Base-by-base conservation (phyloP, 2,888 invertebrate species). In the Flexamia atlantica region DNA sequence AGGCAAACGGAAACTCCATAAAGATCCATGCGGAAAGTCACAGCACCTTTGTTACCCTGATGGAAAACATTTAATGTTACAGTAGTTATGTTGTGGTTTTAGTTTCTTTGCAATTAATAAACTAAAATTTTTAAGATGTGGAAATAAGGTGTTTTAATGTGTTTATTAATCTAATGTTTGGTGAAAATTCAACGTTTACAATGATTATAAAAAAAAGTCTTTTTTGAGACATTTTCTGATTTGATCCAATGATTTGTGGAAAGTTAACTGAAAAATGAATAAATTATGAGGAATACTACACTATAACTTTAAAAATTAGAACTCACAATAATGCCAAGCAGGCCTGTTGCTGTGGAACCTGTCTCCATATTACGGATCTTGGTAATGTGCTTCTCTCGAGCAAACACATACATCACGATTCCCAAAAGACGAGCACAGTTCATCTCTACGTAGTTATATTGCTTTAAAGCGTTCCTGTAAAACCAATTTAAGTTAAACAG, bases 1-100 rank as follows among this genome's bases (percentile, higher is more conserved):
- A 98, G 93, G 89, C 97, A 96, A 81, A 98, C 89, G 0, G 97
- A 97, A 88, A 97, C 95, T 0, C 98, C 98, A 89, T 97, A 97
- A 42, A 97, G 92, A 88, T 95, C 96, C 88, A 98, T 93, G 84
- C 98, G 92, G 81, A 98, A 92, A 89, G 96, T 97, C 0, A 98
- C 96, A 3, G 97, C 98, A 25, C 98, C 98, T 92, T 99, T 99
- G 91, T 98, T 98, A 36, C 98, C 99, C 97, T 97, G 42, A 0
- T 9, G n/a, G 46, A 36, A 36, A 36, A 36, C 36, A 36, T 9
- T 7, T 4, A 36, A 36, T 36, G 36, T 36, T 36, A 36, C 5
- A 36, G 36, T 36, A 36, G n/a, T n/a, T n/a, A n/a, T n/a, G n/a
- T n/a, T n/a, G n/a, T n/a, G n/a, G n/a, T n/a, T n/a, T n/a, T 36